Evolutionary conservation across 2,888 invertebrate genomes (phyloP).

Genomic region (Epinotia ramella): DNA sequence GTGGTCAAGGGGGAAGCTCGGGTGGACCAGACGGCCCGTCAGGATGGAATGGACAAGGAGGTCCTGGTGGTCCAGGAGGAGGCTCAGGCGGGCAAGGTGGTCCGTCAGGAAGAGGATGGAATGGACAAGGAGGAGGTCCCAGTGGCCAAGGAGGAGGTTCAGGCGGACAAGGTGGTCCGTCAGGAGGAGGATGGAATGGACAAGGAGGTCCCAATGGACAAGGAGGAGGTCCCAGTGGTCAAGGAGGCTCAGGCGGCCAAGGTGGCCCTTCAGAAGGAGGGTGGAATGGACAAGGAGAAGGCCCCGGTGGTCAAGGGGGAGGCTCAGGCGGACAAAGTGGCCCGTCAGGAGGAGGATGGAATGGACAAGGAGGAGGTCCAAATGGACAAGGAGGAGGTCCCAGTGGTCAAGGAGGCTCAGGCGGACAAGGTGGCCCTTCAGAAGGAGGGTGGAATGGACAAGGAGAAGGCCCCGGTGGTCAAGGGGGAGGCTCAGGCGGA

Average conservation of each 20-base stretch:
- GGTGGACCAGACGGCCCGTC: slow-evolving; percentile 1
- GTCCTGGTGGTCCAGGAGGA: slow-evolving; percentile 14
- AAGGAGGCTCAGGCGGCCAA: background rate
- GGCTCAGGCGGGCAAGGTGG: background rate
- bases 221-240: background rate
- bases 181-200: background rate
- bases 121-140: background rate
- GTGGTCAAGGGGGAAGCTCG: slow-evolving; percentile 14
- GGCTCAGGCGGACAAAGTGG: background rate
- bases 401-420: background rate
- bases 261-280: background rate
- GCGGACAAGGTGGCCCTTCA: background rate
- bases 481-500: background rate
- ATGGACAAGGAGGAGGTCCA: background rate
- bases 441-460: background rate
- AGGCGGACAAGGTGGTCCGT: background rate
- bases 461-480: slow-evolving; percentile 10
- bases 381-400: background rate
- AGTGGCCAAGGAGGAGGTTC: slow-evolving; percentile 8
- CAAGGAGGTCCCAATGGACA: background rate
- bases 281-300: slow-evolving; percentile 1
- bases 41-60: slow-evolving; percentile 2
- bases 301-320: slow-evolving; percentile 17
- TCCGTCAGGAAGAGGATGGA: background rate
- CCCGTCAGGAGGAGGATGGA: background rate